Percentiles rank a stretch among this genome's conserved stretches.
Conservation (phyloP, 2,888 invertebrate species). For the Kuschelorhynchus macadamiae region DNA sequence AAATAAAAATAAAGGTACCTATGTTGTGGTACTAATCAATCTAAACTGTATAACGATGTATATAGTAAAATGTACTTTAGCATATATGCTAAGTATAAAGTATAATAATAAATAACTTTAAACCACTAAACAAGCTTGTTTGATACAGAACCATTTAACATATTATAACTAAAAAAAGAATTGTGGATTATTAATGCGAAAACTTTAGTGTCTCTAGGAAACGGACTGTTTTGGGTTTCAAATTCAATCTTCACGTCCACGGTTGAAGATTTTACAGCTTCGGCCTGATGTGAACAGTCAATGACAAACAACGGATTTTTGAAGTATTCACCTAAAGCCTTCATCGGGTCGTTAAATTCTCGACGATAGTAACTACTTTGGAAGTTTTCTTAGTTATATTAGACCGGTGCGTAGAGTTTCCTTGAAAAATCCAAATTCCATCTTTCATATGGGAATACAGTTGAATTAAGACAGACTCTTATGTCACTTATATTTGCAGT, state of each 20-base stretch:
- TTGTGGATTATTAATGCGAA: background rate
- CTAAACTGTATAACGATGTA: too few species aligned
- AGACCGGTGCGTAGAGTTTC: background rate
- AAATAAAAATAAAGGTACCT: too few species aligned
- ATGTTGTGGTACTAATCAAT: too few species aligned
- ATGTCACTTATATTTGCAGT: background rate
- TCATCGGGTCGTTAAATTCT: slow-evolving; percentile 9
- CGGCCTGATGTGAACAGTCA: slow-evolving; percentile 13
- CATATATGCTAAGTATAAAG: too few species aligned
- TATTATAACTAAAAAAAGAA: background rate
- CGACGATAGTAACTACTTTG: slow-evolving; percentile 5
- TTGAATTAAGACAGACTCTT: too few species aligned
- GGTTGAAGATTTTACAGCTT: slow-evolving; percentile 12
- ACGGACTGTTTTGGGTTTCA: background rate
- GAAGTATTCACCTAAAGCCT: slow-evolving; percentile 4
- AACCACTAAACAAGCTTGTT: too few species aligned
- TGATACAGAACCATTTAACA: background rate
- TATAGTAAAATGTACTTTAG: too few species aligned
- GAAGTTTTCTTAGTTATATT: slow-evolving; percentile 19
- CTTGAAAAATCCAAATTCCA: background rate
- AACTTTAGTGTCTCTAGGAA: background rate
- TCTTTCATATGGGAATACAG: background rate
- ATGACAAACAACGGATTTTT: slow-evolving; percentile 24
- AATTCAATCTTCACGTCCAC: background rate
- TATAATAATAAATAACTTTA: too few species aligned